Evolutionary conservation across 1,140 invertebrate species (phyloP), one percentile per base, ranked within the genome.

Genomic region (Helicoverpa armigera): DNA sequence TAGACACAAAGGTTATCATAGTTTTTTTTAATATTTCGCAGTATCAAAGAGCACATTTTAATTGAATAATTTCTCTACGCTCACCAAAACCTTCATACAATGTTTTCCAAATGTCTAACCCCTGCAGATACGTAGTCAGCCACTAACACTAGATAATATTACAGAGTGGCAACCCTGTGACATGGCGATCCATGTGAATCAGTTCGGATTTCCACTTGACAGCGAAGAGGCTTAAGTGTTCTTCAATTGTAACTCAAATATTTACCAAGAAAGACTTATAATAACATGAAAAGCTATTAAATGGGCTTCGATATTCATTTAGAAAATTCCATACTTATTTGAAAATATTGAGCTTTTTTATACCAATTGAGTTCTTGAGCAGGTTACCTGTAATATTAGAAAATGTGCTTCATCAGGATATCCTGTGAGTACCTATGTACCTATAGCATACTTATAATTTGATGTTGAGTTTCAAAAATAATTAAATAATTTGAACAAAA

Each of bases 141-240:
- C 35, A 43, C 7, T 67, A 11, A 50, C n/a, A 67, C 35, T 67
- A 48, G 48, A 35, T 67, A 67, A 65, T 16, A 50, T 29, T 3
- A 16, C 35, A 67, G 35, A 65, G 35, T 13, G 43, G 9, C 63
- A 67, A n/a, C 63, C 67, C 67, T 70, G 50, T 70, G 67, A 53
- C 18, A 29, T 13, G 67, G 50, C 23, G 13, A 13, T 9, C 56
- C 81, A 80, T 83, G 82, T 79, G 82, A 83, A 83, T 81, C 69
- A 79, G 79, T 81, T 75, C 82, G 56, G 75, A 60, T 65, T 74
- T 79, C 67, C 79, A 80, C 82, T 83, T 58, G 53, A 82, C 63
- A 23, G 70, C 16, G 18, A 67, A 81, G 79, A 81, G 75, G 14
- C 60, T 83, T 43, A 53, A 83, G 79, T 31, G 79, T 63, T 43